These are phyloP conservation scores for Epizoanthus rinbou DNA, from an alignment of 92 coral and sea anemone species.

Conservation along the genomic window DNA sequence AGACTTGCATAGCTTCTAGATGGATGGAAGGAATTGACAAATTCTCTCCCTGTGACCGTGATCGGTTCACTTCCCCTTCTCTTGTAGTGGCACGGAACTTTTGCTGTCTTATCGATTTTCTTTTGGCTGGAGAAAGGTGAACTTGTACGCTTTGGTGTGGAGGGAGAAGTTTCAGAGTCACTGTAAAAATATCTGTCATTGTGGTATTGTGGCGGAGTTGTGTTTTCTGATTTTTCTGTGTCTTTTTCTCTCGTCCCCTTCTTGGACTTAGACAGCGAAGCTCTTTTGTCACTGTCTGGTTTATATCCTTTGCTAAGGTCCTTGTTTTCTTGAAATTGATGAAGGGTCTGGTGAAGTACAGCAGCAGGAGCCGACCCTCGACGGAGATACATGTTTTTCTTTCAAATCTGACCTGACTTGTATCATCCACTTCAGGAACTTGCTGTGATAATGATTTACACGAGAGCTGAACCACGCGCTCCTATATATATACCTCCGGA, in stretches of 20 bases:
- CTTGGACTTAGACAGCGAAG: not conserved
- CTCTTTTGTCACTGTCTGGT: conserved; percentile 10
- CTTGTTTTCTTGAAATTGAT: conserved; percentile 47
- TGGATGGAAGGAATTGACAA: conserved; percentile 40
- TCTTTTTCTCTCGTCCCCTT: conserved; percentile 14
- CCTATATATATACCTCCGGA: too few relatives aligned
- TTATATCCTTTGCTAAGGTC: not conserved
- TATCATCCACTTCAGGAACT: too few relatives aligned
- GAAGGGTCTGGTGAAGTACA: conserved; percentile 67
- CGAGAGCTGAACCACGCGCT: too few relatives aligned
- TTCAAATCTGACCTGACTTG: too few relatives aligned
- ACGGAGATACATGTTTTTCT: conserved; percentile 64
- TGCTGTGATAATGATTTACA: too few relatives aligned
- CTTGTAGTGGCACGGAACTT: conserved; percentile 26
- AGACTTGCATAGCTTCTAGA: conserved; percentile 45
- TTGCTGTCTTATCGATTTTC: conserved; percentile 37
- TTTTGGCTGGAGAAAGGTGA: not conserved
- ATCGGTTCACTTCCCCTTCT: conserved; percentile 61
- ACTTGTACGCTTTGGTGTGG: not conserved
- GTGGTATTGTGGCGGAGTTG: not conserved
- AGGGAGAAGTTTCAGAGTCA: conserved; percentile 15
- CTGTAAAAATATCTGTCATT: conserved; percentile 9
- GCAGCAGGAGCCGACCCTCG: conserved; percentile 90
- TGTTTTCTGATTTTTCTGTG: not conserved
- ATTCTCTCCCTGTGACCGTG: not conserved